Conservation (phyloP, 30 jellyfish, hydroid and myxozoan species). For the Aurelia aurita complex sp. Pacific region DNA sequence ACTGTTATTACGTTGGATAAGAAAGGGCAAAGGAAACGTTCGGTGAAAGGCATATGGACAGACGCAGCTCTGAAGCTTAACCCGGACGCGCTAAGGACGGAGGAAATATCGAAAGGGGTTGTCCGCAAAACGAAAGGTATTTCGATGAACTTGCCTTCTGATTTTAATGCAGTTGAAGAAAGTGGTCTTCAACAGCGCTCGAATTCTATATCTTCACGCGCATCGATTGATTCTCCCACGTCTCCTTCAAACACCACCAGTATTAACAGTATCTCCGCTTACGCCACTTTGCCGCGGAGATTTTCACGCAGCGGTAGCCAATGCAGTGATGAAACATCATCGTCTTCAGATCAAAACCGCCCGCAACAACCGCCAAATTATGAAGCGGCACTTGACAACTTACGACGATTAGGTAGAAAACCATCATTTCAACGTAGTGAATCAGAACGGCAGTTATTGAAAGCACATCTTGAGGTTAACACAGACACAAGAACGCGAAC, state of each 20-base stretch:
- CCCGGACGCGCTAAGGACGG: slow-evolving; percentile 52
- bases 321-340: slow-evolving; percentile 30
- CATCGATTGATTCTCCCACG: slow-evolving; percentile 1
- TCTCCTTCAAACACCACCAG: background rate
- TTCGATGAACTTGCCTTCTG: slow-evolving; percentile 46
- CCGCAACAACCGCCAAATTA: slow-evolving; percentile 86
- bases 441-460: slow-evolving; percentile 36
- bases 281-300: slow-evolving; percentile 57
- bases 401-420: slow-evolving; percentile 71
- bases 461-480: slow-evolving; percentile 13
- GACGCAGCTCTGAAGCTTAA: slow-evolving; percentile 80
- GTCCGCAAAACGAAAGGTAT: slow-evolving; percentile 53
- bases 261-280: background rate
- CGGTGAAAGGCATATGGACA: slow-evolving; percentile 93
- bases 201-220: slow-evolving; percentile 34
- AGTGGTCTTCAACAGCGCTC: slow-evolving; percentile 24
- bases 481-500: slow-evolving; percentile 22
- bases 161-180: slow-evolving; percentile 14
- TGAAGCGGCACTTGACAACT: slow-evolving; percentile 78
- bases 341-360: slow-evolving; percentile 24
- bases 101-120: slow-evolving; percentile 74
- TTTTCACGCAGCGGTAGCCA: slow-evolving; percentile 53
- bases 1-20: slow-evolving; percentile 81
- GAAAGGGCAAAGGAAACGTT: slow-evolving; percentile 40
- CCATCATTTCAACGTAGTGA: slow-evolving; percentile 47